Conservation (phyloP, 2,797 vertebrate species). For the Pangasius djambal region DNA sequence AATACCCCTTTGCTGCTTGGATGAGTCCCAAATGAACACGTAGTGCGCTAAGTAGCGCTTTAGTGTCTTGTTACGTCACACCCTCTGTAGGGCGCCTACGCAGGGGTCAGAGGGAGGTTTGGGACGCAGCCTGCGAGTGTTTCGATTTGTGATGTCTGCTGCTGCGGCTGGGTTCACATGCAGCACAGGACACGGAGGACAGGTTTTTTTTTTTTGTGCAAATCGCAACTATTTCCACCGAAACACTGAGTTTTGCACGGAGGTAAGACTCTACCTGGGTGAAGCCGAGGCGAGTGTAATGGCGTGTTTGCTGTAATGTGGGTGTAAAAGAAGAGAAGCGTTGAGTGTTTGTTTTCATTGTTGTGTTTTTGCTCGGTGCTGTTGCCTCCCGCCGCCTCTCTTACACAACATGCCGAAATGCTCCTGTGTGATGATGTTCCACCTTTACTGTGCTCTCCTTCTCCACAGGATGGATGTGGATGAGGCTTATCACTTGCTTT, state of each 20-base stretch:
- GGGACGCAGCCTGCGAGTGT: neutral
- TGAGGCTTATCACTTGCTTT: neutral
- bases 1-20: neutral
- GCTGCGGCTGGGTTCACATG: slow-evolving; percentile 62
- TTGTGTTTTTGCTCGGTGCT: neutral
- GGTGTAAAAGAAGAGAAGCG: neutral
- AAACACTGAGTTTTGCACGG: neutral
- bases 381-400: neutral
- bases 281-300: neutral
- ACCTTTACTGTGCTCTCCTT: too few species aligned
- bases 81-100: neutral
- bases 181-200: slow-evolving; percentile 54
- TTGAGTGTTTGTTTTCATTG: neutral
- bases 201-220: neutral
- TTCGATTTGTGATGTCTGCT: slow-evolving; percentile 56
- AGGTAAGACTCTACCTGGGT: neutral
- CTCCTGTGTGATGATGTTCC: too few species aligned
- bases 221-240: neutral
- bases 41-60: neutral
- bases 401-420: neutral
- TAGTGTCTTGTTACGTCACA: too few species aligned
- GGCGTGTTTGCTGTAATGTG: neutral
- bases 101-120: neutral
- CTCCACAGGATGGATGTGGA: too few species aligned
- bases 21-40: neutral